phyloP scores from a whole-genome alignment of 2,797 vertebrate species.

The Myiothlypis chrysogaster region DNA sequence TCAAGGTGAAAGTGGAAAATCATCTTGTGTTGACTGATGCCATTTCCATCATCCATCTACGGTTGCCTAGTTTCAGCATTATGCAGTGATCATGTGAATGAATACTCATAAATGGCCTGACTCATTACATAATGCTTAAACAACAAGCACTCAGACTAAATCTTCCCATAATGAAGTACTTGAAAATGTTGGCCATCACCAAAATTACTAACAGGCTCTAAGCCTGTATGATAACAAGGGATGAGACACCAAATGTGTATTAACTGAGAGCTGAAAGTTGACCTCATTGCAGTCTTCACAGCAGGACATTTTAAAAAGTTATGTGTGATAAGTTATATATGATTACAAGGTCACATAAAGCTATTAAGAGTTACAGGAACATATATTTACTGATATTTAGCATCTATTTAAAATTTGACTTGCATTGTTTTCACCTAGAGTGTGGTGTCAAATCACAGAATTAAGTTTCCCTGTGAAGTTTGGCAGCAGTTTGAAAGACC shows the following conservation, averaged over 20 bases:
- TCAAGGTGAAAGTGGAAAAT: neutral
- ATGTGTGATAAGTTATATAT: neutral
- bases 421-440: neutral
- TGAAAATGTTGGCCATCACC: neutral
- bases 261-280: neutral
- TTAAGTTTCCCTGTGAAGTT: neutral
- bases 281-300: neutral
- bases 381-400: neutral
- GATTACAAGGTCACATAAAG: neutral
- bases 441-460: neutral
- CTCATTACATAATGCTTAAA: neutral
- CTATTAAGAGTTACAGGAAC: neutral
- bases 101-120: neutral
- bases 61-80: neutral
- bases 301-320: neutral
- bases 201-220: neutral
- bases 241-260: neutral
- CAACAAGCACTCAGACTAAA: neutral
- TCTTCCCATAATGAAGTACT: neutral
- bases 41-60: neutral
- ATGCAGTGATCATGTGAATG: neutral
- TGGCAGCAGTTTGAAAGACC: neutral
- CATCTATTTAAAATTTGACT: neutral
- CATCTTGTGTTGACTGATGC: neutral
- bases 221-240: neutral